These are phyloP conservation scores for Hypselothyrea guttata DNA, from an alignment of 2,888 invertebrate species.

Conservation along the genomic window DNA sequence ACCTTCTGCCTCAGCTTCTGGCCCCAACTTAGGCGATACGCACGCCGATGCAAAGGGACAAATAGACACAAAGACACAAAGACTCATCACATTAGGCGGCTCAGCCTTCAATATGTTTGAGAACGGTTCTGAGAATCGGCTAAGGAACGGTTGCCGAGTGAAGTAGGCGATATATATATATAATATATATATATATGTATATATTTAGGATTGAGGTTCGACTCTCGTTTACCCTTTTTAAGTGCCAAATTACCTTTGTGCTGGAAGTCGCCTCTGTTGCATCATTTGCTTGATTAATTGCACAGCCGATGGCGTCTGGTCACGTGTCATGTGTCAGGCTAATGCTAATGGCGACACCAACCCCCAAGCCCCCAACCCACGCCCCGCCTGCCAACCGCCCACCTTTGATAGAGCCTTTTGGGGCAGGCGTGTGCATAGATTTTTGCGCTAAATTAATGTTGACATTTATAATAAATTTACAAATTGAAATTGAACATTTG, in stretches of 20 bases:
- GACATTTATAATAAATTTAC: constrained; percentile 72
- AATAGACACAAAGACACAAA: constrained; percentile 18
- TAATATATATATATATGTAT: too few relatives aligned
- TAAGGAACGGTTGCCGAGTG: neutral
- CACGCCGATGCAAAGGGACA: constrained; percentile 9
- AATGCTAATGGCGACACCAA: constrained; percentile 38
- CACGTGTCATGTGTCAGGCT: constrained; percentile 50
- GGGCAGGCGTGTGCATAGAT: constrained; percentile 35
- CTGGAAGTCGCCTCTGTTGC: constrained; percentile 38
- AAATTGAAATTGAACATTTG: constrained; percentile 69
- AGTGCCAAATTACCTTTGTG: constrained; percentile 68
- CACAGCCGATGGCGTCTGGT: constrained; percentile 31
- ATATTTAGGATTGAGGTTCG: neutral
- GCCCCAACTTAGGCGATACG: neutral
- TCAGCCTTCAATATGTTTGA: constrained; percentile 52
- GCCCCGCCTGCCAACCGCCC: neutral
- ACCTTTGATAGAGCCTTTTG: constrained; percentile 6
- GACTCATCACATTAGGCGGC: constrained; percentile 61
- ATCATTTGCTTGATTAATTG: constrained; percentile 71
- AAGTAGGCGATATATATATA: too few relatives aligned
- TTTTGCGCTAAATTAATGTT: constrained; percentile 65
- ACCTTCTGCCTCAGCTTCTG: neutral
- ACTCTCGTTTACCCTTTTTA: constrained; percentile 65
- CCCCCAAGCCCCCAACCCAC: neutral
- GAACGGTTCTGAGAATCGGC: too few relatives aligned